Conservation (phyloP, 2,113 vertebrate genomes). For the Aviceda subcristata region DNA sequence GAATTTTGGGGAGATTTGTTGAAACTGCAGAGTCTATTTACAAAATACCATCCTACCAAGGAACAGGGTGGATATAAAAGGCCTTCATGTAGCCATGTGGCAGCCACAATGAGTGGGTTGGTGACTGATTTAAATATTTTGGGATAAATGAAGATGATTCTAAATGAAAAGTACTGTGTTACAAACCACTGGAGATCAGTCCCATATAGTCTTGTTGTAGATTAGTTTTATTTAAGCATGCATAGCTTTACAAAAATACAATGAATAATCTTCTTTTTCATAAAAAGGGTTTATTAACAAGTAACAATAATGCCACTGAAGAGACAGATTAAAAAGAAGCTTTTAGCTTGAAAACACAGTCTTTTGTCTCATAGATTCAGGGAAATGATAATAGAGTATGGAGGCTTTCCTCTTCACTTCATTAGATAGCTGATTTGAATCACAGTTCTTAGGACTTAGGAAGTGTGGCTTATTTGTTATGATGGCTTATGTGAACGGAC, state of each 20-base stretch:
- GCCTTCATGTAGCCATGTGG: neutral
- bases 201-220: neutral
- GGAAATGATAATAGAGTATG: neutral
- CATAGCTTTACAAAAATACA: neutral
- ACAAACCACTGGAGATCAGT: neutral
- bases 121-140: neutral
- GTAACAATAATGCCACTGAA: neutral
- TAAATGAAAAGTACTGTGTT: neutral
- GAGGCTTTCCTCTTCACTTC: neutral
- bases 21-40: neutral
- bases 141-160: neutral
- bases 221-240: neutral
- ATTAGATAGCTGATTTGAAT: neutral
- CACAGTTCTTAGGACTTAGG: neutral
- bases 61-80: neutral
- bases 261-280: neutral
- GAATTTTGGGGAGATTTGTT: neutral
- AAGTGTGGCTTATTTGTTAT: neutral
- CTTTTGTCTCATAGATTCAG: neutral
- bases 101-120: neutral
- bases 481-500: neutral
- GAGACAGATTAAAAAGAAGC: neutral
- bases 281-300: neutral
- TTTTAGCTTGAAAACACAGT: neutral
- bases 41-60: neutral